phyloP scores from a whole-genome alignment of 2,888 invertebrate genomes.

The Smittia sp. region DNA sequence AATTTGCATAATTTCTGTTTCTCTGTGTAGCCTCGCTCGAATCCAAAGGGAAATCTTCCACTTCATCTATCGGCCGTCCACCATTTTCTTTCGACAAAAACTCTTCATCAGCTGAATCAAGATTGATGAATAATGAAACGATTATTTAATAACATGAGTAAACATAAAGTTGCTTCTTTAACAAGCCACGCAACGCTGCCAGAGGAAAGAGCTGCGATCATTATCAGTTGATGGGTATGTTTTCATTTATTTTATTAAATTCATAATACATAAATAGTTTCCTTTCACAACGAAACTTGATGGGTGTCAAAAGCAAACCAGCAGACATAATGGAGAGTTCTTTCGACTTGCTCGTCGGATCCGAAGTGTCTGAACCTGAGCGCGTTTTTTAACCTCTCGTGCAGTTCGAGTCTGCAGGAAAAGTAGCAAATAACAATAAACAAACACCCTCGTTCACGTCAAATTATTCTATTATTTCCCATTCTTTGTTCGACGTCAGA shows the following conservation, averaged over 20 bases:
- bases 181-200: not conserved
- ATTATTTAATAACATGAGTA: conserved; percentile 40
- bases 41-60: not conserved
- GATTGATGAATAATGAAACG: conserved; percentile 28
- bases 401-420: not conserved
- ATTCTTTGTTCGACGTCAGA: not conserved
- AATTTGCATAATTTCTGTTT: conserved; percentile 1
- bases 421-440: conserved; percentile 40
- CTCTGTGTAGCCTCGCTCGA: no score
- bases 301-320: conserved; percentile 10
- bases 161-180: conserved; percentile 20
- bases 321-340: not conserved
- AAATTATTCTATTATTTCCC: conserved; percentile 36
- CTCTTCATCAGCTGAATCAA: conserved; percentile 29
- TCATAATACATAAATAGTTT: not conserved
- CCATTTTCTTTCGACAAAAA: not conserved
- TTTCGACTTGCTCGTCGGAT: no score
- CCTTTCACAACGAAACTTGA: not conserved
- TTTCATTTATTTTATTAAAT: not conserved
- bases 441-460: conserved; percentile 40
- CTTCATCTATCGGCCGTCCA: not conserved
- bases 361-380: not conserved
- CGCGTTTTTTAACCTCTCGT: no score
- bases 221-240: conserved; percentile 7
- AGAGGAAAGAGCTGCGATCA: not conserved